These are phyloP conservation scores for Achlya flavicornis DNA, from an alignment of 2,888 invertebrate species.

Conservation along the genomic window DNA sequence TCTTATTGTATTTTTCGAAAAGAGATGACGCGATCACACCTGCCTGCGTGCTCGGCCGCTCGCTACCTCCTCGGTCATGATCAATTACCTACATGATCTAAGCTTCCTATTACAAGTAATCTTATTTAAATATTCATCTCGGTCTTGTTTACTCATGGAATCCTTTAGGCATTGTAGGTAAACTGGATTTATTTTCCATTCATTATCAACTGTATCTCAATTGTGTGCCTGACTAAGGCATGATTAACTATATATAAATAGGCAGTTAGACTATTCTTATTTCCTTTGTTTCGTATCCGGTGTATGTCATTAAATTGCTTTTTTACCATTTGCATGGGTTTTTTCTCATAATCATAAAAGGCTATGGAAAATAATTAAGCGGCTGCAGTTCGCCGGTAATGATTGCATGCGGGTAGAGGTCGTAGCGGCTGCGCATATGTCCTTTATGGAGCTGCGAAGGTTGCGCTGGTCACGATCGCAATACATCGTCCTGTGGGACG, in stretches of 20 bases:
- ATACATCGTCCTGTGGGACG: slow-evolving; percentile 48
- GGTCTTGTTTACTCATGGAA: slow-evolving; percentile 34
- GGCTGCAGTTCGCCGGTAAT: slow-evolving; percentile 31
- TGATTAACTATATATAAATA: background rate
- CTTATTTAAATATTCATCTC: slow-evolving; percentile 26
- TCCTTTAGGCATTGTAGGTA: slow-evolving; percentile 19
- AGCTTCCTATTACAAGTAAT: slow-evolving; percentile 7
- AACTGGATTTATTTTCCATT: slow-evolving; percentile 47
- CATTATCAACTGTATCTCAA: slow-evolving; percentile 21
- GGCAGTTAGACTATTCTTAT: slow-evolving; percentile 19
- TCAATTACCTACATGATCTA: slow-evolving; percentile 9
- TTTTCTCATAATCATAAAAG: slow-evolving; percentile 35
- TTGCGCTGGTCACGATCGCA: slow-evolving; percentile 35
- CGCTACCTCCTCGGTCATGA: background rate
- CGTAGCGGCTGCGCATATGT: slow-evolving; percentile 36
- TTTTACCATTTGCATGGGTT: slow-evolving; percentile 31
- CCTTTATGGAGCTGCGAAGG: slow-evolving; percentile 55
- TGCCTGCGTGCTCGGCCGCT: slow-evolving; percentile 14
- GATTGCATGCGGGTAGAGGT: slow-evolving; percentile 50
- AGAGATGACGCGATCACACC: slow-evolving; percentile 26
- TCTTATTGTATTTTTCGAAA: slow-evolving; percentile 27
- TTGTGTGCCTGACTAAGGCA: background rate
- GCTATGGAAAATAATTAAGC: slow-evolving; percentile 43
- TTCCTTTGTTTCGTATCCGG: slow-evolving; percentile 38
- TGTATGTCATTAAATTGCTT: slow-evolving; percentile 26